phyloP scores from a whole-genome alignment of 2,797 vertebrate genomes.

The Pipistrellus pygmaeus region DNA sequence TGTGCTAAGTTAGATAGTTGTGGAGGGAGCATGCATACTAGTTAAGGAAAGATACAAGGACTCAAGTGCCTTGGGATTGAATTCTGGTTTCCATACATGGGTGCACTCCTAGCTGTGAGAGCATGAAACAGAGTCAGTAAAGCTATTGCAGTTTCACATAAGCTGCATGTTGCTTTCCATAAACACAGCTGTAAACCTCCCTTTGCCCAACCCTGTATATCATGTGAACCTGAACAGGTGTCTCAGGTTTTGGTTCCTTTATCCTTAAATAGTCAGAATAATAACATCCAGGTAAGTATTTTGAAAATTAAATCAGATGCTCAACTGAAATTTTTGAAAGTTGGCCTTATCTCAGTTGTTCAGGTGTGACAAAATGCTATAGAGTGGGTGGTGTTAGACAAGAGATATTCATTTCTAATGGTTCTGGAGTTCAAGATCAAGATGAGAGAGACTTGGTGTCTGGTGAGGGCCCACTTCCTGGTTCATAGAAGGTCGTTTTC shows the following conservation, averaged over 20 bases:
- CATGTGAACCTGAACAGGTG: background rate
- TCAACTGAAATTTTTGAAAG: background rate
- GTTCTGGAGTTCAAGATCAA: background rate
- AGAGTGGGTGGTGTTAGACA: background rate
- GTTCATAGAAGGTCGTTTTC: too few species aligned
- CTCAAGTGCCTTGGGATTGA: background rate
- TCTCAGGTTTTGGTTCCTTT: background rate
- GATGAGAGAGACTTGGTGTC: too few species aligned
- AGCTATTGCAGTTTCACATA: background rate
- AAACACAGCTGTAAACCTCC: background rate
- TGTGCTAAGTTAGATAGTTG: background rate
- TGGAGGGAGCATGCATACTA: background rate
- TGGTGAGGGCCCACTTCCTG: background rate
- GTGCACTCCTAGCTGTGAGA: background rate
- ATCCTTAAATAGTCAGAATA: background rate
- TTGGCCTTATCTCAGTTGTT: background rate
- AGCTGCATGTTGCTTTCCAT: background rate
- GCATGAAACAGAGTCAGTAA: background rate
- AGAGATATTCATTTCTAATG: background rate
- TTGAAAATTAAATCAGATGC: background rate
- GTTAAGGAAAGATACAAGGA: background rate
- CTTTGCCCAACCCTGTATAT: background rate
- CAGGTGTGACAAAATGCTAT: background rate
- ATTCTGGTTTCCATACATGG: background rate
- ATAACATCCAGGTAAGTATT: background rate